These are phyloP conservation scores for Semibalanus balanoides DNA, from an alignment of 1,140 invertebrate species.

Conservation along the genomic window DNA sequence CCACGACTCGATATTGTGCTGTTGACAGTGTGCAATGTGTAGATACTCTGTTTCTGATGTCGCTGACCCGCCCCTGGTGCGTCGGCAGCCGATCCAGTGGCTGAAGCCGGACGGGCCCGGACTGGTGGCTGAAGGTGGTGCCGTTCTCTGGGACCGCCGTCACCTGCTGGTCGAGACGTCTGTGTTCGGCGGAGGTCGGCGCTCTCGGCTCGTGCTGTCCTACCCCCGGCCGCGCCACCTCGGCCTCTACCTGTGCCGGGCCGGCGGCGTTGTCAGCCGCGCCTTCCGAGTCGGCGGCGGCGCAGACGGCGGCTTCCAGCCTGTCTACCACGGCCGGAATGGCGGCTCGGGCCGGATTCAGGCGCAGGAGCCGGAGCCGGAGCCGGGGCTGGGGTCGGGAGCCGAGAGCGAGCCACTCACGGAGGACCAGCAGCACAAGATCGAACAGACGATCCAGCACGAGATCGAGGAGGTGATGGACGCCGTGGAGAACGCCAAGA, in stretches of 20 bases:
- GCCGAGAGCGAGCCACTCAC: not conserved
- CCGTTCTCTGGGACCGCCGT: not conserved
- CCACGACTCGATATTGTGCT: too few species aligned
- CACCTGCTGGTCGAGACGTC: not conserved
- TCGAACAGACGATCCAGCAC: not conserved
- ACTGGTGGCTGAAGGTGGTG: not conserved
- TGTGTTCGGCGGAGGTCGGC: not conserved
- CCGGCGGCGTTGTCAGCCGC: not conserved
- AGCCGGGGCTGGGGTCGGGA: not conserved
- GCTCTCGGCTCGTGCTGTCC: not conserved
- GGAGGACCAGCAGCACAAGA: not conserved
- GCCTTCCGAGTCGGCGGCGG: not conserved
- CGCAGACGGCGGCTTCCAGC: not conserved
- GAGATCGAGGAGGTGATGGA: not conserved
- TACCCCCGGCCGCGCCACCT: not conserved
- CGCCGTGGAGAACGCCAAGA: too few species aligned
- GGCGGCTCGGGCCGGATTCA: not conserved
- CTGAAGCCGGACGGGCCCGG: not conserved
- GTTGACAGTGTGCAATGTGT: too few species aligned
- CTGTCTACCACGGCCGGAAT: not conserved
- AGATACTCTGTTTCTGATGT: too few species aligned
- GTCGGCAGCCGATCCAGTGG: not conserved
- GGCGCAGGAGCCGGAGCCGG: not conserved
- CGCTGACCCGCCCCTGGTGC: not conserved
- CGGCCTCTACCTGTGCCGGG: not conserved